Conservation (phyloP, 2,888 invertebrate species). For the Drosophila eohydei region DNA sequence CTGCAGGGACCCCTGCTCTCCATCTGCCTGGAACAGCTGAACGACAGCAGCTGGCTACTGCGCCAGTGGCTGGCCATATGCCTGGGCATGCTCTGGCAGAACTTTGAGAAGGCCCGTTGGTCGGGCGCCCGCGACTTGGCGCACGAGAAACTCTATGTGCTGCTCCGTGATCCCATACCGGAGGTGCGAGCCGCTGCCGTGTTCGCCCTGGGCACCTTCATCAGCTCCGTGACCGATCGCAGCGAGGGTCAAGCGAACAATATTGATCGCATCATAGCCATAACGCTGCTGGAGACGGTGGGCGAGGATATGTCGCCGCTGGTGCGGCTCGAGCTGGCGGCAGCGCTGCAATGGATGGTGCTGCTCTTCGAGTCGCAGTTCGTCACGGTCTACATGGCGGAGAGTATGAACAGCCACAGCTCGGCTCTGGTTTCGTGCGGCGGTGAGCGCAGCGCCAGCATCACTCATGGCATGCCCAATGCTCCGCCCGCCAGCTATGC, state of each 20-base stretch:
- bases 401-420: slow-evolving; percentile 78
- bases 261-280: slow-evolving; percentile 96
- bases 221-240: slow-evolving; percentile 92
- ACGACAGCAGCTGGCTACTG: slow-evolving; percentile 88
- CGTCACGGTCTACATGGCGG: slow-evolving; percentile 90
- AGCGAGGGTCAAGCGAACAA: slow-evolving; percentile 97
- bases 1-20: slow-evolving; percentile 95
- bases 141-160: slow-evolving; percentile 95
- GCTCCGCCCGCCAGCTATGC: slow-evolving; percentile 52
- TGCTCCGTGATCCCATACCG: slow-evolving; percentile 92
- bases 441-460: slow-evolving; percentile 76
- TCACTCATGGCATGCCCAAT: slow-evolving; percentile 66
- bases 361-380: slow-evolving; percentile 95
- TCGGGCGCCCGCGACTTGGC: slow-evolving; percentile 97
- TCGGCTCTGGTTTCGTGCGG: slow-evolving; percentile 44
- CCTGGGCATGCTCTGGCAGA: slow-evolving; percentile 94
- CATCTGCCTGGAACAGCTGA: slow-evolving; percentile 95
- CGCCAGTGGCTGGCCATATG: slow-evolving; percentile 97
- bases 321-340: slow-evolving; percentile 94
- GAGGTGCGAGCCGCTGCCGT: slow-evolving; percentile 98
- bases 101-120: slow-evolving; percentile 95
- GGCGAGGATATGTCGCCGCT: slow-evolving; percentile 94
- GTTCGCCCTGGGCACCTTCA: slow-evolving; percentile 97
- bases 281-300: slow-evolving; percentile 92
- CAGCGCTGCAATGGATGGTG: slow-evolving; percentile 94